These are phyloP conservation scores for Pogoniulus pusillus DNA, from an alignment of 2,797 vertebrate species.

Conservation along the genomic window DNA sequence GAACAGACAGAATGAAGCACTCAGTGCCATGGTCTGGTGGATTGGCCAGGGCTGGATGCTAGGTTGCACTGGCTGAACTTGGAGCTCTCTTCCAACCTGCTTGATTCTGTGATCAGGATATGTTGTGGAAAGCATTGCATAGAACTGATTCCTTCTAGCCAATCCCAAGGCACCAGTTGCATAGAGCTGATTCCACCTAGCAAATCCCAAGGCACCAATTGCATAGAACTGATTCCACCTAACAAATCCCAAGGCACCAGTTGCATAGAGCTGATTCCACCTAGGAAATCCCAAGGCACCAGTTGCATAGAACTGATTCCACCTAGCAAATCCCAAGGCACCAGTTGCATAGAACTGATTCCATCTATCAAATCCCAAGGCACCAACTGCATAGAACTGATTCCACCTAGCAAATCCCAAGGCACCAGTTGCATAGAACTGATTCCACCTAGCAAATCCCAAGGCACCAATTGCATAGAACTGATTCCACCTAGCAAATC, in stretches of 20 bases:
- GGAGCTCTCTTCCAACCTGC: no score
- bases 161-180: no score
- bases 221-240: background rate
- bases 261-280: background rate
- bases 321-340: no score
- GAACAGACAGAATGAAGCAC: no score
- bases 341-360: background rate
- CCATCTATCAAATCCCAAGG: background rate
- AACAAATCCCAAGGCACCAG: no score
- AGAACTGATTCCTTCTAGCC: background rate
- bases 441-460: background rate
- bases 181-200: background rate
- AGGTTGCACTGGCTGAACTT: no score
- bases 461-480: rapidly evolving
- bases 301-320: background rate
- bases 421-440: background rate
- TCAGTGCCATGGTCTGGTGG: no score
- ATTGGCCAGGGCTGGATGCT: no score
- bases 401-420: background rate
- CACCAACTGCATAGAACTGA: background rate
- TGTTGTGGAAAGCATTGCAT: no score
- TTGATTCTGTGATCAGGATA: no score
- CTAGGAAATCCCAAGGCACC: no score
- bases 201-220: no score
- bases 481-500: background rate